Conservation (phyloP, 2,113 vertebrate genomes). For the Odocoileus virginianus region DNA sequence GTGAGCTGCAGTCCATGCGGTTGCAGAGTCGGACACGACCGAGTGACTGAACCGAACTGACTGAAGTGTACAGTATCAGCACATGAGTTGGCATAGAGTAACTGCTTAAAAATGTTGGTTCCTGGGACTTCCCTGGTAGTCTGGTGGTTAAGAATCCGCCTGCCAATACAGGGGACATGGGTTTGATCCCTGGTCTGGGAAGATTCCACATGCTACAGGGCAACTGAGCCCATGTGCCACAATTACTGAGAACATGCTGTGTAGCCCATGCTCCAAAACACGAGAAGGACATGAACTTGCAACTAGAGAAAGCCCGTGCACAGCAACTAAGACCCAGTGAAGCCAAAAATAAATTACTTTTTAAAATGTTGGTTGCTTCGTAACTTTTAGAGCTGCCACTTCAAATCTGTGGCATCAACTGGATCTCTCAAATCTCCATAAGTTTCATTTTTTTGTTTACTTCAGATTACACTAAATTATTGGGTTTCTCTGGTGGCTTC, state of each 20-base stretch:
- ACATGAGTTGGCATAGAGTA: not conserved
- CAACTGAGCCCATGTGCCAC: not conserved
- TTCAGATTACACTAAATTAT: not conserved
- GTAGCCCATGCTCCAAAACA: not conserved
- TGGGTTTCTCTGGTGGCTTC: not conserved
- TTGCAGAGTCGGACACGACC: not conserved
- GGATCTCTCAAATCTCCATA: not conserved
- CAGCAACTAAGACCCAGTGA: not conserved
- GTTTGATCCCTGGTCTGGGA: not conserved
- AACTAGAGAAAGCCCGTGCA: not conserved
- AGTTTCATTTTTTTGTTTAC: not conserved
- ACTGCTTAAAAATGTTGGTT: not conserved
- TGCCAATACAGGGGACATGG: not conserved
- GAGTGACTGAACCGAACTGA: not conserved
- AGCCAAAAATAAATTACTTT: not conserved
- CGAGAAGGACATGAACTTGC: not conserved
- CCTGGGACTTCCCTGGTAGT: not conserved
- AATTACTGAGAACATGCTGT: not conserved
- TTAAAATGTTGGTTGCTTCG: not conserved
- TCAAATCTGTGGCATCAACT: not conserved
- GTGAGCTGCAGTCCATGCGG: not conserved
- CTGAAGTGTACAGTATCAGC: not conserved
- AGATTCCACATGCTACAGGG: not conserved
- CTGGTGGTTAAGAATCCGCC: not conserved
- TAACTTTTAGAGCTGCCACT: not conserved